A percentile compares a stretch with the other conserved stretches of the same genome.
Evolutionary conservation across 1,140 invertebrate genomes (phyloP).

Genomic region (Portunus trituberculatus): DNA sequence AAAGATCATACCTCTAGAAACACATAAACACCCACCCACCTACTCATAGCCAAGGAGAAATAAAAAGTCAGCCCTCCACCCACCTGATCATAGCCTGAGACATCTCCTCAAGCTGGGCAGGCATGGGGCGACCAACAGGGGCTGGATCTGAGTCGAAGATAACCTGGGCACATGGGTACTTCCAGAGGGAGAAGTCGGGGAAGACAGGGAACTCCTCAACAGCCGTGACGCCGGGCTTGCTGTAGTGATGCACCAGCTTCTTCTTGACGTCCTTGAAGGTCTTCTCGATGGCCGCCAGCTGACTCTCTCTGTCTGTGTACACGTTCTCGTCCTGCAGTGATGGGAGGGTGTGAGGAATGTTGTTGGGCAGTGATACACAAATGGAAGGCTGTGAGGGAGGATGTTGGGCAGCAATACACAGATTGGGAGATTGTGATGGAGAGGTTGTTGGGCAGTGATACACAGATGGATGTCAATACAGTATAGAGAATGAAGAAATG

Average conservation of each 20-base stretch:
- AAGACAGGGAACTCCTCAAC: conserved; percentile 94
- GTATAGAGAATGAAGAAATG: too few relatives aligned
- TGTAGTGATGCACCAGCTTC: conserved; percentile 95
- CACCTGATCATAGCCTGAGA: conserved; percentile 98
- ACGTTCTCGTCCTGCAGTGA: conserved; percentile 90
- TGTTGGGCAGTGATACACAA: too few relatives aligned
- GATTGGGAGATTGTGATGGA: neutral
- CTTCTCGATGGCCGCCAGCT: conserved; percentile 98
- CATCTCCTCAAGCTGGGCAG: conserved; percentile 97
- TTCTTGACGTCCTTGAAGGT: conserved; percentile 96
- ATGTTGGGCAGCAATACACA: too few relatives aligned
- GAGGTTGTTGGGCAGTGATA: too few relatives aligned
- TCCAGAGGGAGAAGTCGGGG: conserved; percentile 98
- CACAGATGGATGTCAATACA: too few relatives aligned
- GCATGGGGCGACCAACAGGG: conserved; percentile 89
- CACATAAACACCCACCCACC: too few relatives aligned
- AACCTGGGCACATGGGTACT: conserved; percentile 98
- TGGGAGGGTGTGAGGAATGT: neutral
- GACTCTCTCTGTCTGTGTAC: conserved; percentile 98
- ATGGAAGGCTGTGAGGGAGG: neutral
- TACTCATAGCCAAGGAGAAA: too few relatives aligned
- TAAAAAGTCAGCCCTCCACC: too few relatives aligned
- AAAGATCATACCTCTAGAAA: too few relatives aligned
- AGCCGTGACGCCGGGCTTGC: conserved; percentile 95
- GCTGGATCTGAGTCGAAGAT: conserved; percentile 99